phyloP scores from a whole-genome alignment of 2,888 invertebrate species.

The Cyaniris semiargus region DNA sequence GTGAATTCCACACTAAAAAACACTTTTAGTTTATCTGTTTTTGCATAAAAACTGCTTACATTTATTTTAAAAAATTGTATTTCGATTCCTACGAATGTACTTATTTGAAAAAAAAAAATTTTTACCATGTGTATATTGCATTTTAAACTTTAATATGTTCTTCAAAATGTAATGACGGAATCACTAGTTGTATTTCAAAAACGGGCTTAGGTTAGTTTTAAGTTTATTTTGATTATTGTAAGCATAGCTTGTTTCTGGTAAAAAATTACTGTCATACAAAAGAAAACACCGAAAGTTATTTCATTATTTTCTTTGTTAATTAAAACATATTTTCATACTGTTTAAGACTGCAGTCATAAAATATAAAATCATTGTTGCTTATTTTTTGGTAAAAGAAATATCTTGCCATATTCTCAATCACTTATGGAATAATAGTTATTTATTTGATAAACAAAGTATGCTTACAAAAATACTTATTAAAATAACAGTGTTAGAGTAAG shows the following conservation, averaged over 20 bases:
- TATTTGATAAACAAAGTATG: not conserved
- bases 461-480: not conserved
- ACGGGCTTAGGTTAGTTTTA: slow-evolving; percentile 25
- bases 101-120: not conserved
- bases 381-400: too few relatives aligned
- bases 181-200: slow-evolving; percentile 24
- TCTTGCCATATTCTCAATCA: too few relatives aligned
- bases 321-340: too few relatives aligned
- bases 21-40: not conserved
- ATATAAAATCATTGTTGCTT: too few relatives aligned
- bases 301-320: too few relatives aligned
- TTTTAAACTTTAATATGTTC: not conserved
- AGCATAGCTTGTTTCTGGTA: not conserved
- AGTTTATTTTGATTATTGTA: not conserved
- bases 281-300: not conserved
- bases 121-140: not conserved
- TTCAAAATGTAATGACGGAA: not conserved
- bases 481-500: slow-evolving; percentile 2
- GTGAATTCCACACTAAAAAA: slow-evolving; percentile 3
- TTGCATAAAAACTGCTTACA: not conserved
- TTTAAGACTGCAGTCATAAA: too few relatives aligned
- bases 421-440: too few relatives aligned
- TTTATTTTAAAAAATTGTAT: not conserved
- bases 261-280: not conserved
- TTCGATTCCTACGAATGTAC: not conserved